A percentile compares a stretch with the other conserved stretches of the same genome.
These are phyloP conservation scores for Cydia pomonella DNA, from an alignment of 1,140 invertebrate genomes.

Conservation along the genomic window DNA sequence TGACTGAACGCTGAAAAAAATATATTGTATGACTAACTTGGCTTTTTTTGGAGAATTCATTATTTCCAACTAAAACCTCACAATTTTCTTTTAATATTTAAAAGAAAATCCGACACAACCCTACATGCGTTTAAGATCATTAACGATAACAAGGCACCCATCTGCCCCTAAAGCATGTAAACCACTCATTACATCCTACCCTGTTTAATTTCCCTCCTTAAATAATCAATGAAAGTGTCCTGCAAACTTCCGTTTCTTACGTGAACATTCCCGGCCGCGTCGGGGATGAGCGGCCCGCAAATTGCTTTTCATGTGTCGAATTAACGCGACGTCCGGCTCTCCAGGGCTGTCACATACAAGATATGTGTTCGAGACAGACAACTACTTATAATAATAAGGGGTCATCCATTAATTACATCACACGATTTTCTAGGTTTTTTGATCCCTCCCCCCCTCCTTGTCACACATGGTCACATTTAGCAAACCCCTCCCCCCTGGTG, in stretches of 20 bases:
- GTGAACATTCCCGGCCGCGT: neutral
- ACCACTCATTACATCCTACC: neutral
- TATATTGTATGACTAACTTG: too few relatives aligned
- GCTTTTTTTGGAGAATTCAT: too few relatives aligned
- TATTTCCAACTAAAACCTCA: too few relatives aligned
- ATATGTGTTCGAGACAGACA: neutral
- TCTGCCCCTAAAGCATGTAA: neutral
- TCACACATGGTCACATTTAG: too few relatives aligned
- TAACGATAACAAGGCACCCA: neutral
- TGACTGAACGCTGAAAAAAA: too few relatives aligned
- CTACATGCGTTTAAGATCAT: neutral
- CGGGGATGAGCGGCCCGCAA: slow-evolving; percentile 20
- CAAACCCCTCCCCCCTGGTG: too few relatives aligned
- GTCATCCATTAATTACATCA: too few relatives aligned
- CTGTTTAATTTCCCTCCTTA: slow-evolving; percentile 9
- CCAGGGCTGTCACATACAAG: slow-evolving; percentile 2
- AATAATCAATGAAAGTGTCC: neutral
- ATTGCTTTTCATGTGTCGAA: slow-evolving; percentile 32
- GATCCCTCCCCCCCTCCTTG: too few relatives aligned
- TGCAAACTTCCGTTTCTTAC: neutral
- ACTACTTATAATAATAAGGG: too few relatives aligned
- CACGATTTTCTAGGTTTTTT: too few relatives aligned
- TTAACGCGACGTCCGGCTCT: slow-evolving; percentile 26
- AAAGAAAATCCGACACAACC: neutral
- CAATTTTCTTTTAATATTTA: too few relatives aligned